A percentile compares a stretch with the other conserved stretches of the same genome.
phyloP scores from a whole-genome alignment of 2,888 invertebrate genomes.

The Rhorus exstirpatorius region DNA sequence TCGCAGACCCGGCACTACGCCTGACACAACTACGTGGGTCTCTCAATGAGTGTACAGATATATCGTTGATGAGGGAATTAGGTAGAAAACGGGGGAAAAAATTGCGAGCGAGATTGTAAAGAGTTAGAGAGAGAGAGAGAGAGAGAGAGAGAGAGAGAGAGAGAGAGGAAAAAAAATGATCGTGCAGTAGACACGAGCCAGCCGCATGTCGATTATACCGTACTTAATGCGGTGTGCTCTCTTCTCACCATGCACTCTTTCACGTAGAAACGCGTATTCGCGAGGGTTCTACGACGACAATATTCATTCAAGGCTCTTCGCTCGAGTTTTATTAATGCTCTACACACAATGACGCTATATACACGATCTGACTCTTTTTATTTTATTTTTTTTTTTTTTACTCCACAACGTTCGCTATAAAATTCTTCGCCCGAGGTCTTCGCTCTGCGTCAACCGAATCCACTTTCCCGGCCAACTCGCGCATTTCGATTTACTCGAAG shows the following conservation, averaged over 20 bases:
- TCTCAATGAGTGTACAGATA: constrained; percentile 17
- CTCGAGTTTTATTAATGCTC: constrained; percentile 43
- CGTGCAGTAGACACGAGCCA: constrained; percentile 66
- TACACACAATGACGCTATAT: constrained; percentile 7
- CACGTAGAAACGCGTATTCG: constrained; percentile 46
- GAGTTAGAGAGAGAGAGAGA: background rate
- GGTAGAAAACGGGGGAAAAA: constrained; percentile 41
- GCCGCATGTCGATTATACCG: constrained; percentile 63
- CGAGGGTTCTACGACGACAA: constrained; percentile 50
- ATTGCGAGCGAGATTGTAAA: constrained; percentile 41
- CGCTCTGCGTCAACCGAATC: background rate
- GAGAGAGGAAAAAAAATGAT: constrained; percentile 33
- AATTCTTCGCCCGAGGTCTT: background rate
- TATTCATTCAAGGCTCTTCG: constrained; percentile 64
- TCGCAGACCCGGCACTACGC: constrained; percentile 64
- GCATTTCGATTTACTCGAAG: background rate
- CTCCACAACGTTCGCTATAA: background rate
- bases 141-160: constrained; percentile 13
- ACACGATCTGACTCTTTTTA: constrained; percentile 13
- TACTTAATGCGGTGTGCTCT: constrained; percentile 3
- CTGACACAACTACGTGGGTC: constrained; percentile 16
- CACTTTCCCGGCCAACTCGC: background rate
- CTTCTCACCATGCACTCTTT: constrained; percentile 52
- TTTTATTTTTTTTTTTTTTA: background rate
- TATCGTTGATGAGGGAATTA: constrained; percentile 34